These are phyloP conservation scores for Synergus itoensis DNA, from an alignment of 2,888 invertebrate species.

Conservation along the genomic window DNA sequence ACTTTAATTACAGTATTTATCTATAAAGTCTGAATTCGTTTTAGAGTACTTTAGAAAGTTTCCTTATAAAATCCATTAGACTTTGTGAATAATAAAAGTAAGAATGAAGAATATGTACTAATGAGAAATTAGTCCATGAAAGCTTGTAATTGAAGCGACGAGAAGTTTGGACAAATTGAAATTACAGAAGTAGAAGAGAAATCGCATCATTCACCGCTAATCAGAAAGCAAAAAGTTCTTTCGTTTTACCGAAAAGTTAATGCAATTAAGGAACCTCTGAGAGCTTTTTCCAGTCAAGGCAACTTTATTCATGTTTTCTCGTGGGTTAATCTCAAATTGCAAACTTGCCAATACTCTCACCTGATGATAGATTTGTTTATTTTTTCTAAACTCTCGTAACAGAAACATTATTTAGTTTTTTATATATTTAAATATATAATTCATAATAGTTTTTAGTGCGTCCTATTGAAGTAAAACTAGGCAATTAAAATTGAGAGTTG, in stretches of 20 bases:
- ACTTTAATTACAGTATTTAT: no score
- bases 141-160: conserved; percentile 14
- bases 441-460: no score
- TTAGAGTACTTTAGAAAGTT: neutral
- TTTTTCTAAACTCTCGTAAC: no score
- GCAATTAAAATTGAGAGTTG: neutral
- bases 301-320: neutral
- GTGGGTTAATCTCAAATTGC: neutral
- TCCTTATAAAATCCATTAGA: neutral
- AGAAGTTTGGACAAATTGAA: conserved; percentile 19
- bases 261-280: neutral
- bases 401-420: no score
- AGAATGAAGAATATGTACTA: conserved; percentile 4
- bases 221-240: neutral
- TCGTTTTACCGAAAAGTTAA: conserved; percentile 3
- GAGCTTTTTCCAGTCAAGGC: neutral
- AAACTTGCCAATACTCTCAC: neutral
- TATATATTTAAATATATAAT: no score
- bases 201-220: neutral
- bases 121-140: conserved; percentile 11
- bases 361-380: no score
- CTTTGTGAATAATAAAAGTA: neutral
- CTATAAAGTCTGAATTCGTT: neutral
- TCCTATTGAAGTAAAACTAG: neutral
- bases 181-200: neutral